Base-by-base conservation (phyloP, 37 sponge, comb jelly and placozoan species). In the Haliclona indistincta region DNA sequence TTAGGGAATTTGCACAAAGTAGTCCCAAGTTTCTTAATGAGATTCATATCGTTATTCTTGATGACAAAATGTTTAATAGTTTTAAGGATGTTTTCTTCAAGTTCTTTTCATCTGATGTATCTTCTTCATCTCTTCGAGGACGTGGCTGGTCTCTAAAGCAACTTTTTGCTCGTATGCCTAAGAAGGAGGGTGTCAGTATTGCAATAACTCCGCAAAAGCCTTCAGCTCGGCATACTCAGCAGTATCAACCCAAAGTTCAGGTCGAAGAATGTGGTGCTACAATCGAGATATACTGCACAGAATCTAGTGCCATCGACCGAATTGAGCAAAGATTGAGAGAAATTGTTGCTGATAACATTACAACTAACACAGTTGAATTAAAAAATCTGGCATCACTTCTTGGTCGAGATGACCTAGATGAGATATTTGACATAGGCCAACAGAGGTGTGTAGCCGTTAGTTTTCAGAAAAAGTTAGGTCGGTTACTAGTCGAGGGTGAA, bases 401-500 rank as follows among this genome's bases (percentile, higher is more conserved):
- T 3, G 47, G 63, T 43, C 67, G 54, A 2, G 43, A 38, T 39
- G 82, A 81, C 38, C 0, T 60, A 4, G 45, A 38, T 26, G 55
- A 64, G 2, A 73, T 81, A 5, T 1, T 4, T 0, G 17, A 54
- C 0, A 37, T 66, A 38, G 74, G 43, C 13, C 36, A 44, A 22
- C 17, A 73, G 35, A 19, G 39, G 23, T 66, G 64, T 4, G 82
- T 81, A 11, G 65, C 23, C 8, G 43, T 81, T 17, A 40, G 51
- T 2, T 0, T 73, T 25, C 51, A 54, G 63, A 23, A 2, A 0
- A 25, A 38, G 38, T 42, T 55, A 22, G 66, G 73, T 0, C 7
- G 65, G 40, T 64, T 81, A 30, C 51, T 38, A 6, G 30, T 81
- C 2, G 45, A 41, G 7, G 82, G 82, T 38, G 82, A 81, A 34